Evolutionary conservation across 2,113 vertebrate species (phyloP).

Genomic region (Aleadryas rufinucha): DNA sequence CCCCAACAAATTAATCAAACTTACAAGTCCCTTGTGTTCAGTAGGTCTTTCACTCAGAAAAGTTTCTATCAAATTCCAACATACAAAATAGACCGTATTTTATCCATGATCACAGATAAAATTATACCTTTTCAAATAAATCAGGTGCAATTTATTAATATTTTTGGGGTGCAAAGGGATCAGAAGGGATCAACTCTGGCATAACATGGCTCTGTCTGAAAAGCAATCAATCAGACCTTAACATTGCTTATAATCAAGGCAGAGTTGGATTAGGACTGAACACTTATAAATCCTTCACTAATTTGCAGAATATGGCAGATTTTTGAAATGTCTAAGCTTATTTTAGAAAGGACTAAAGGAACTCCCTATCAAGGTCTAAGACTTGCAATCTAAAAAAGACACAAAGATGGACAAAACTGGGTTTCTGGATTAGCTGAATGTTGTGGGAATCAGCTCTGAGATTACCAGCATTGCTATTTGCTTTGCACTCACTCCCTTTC

Average conservation of each 20-base stretch:
- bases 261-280: not conserved
- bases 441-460: not conserved
- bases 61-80: not conserved
- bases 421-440: not conserved
- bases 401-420: not conserved
- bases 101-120: not conserved
- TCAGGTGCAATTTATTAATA: not conserved
- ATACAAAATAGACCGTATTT: not conserved
- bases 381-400: not conserved
- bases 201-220: not conserved
- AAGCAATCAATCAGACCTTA: not conserved
- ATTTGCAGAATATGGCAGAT: not conserved
- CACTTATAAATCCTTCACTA: not conserved
- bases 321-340: not conserved
- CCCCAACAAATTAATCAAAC: not conserved
- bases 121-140: not conserved
- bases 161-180: not conserved
- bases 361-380: not conserved
- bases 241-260: not conserved
- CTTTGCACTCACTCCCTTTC: not conserved
- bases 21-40: not conserved
- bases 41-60: not conserved
- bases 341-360: not conserved
- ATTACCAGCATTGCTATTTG: not conserved
- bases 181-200: not conserved